Conservation (phyloP, 2,113 vertebrate species). For the Pygoscelis adeliae region DNA sequence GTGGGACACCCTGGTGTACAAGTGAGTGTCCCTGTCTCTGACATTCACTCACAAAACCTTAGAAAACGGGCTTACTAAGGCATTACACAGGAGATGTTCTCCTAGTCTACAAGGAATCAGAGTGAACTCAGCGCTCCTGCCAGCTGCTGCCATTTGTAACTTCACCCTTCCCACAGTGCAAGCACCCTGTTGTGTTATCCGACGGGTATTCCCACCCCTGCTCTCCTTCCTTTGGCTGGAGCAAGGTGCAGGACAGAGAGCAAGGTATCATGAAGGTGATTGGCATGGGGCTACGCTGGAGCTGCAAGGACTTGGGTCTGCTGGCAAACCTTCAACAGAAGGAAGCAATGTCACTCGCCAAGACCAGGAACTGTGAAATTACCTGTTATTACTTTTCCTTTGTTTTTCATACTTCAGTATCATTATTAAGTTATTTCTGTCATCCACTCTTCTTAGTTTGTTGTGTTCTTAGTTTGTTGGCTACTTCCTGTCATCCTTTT, state of each 20-base stretch:
- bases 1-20: neutral
- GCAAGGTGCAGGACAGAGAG: neutral
- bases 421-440: neutral
- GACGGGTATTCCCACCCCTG: neutral
- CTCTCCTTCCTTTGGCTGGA: neutral
- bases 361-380: neutral
- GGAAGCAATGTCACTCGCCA: neutral
- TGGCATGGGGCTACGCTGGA: accelerated
- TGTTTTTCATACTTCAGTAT: neutral
- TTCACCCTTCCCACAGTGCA: neutral
- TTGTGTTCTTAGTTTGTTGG: neutral
- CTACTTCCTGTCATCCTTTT: neutral
- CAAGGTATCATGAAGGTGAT: neutral
- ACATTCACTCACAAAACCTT: neutral
- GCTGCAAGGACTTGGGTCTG: neutral
- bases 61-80: neutral
- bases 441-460: neutral
- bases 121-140: neutral
- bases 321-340: neutral
- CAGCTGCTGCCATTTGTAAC: accelerated
- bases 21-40: neutral
- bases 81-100: neutral
- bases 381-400: neutral
- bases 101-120: neutral
- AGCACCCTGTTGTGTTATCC: neutral